Conservation (phyloP, 2,113 vertebrate species). For the Macaca fascicularis region T2T-MFA8v1.1 NC_088380.1:158771501-158772000, state of each 20-base stretch:
- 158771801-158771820: neutral
- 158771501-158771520: constrained; percentile 36
- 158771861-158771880: neutral
- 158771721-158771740: neutral
- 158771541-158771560: neutral
- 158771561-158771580: constrained; percentile 27
- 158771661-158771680: neutral
- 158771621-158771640: constrained; percentile 7
- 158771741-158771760: neutral
- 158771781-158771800: neutral
- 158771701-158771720: neutral
- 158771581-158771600: neutral
- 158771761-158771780: neutral
- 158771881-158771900: neutral
- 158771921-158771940: neutral
- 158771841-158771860: neutral
- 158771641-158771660: neutral
- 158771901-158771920: neutral
- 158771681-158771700: neutral
- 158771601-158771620: neutral
- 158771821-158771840: neutral
- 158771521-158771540: constrained; percentile 37
- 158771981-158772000: neutral
- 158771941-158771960: neutral
- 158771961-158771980: neutral